phyloP scores from a whole-genome alignment of 2,113 vertebrate genomes.

The Barbus barbus region DNA sequence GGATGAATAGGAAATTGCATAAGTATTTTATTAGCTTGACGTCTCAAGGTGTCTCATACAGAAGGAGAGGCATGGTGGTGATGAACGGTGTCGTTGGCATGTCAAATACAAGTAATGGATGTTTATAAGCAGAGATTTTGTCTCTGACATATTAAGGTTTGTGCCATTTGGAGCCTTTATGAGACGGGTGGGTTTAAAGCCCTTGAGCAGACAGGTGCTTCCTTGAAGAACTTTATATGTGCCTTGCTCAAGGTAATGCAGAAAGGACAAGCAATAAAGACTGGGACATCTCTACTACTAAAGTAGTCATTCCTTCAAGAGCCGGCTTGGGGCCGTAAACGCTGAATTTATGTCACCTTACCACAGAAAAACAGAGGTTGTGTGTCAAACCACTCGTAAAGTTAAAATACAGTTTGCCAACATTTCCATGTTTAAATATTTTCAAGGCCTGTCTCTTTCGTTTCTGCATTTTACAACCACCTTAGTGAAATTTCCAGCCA shows the following conservation, averaged over 20 bases:
- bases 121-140: constrained; percentile 6
- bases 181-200: not conserved
- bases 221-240: constrained; percentile 20
- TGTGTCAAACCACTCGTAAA: not conserved
- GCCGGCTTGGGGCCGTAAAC: not conserved
- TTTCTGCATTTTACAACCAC: not conserved
- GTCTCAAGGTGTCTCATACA: not conserved
- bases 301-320: not conserved
- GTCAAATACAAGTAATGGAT: constrained; percentile 23
- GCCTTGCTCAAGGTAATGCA: constrained; percentile 21
- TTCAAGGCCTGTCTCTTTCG: not conserved
- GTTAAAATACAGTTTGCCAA: not conserved
- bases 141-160: constrained; percentile 16
- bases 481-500: not conserved
- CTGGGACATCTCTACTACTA: constrained; percentile 8
- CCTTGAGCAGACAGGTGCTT: constrained; percentile 19
- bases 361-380: not conserved
- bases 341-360: not conserved
- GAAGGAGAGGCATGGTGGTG: not conserved
- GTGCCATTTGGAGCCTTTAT: constrained; percentile 33
- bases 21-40: constrained; percentile 16
- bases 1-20: not conserved
- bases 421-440: not conserved
- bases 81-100: not conserved
- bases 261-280: constrained; percentile 30